Percentiles rank a stretch among this genome's conserved stretches.
Conservation (phyloP, 2,113 vertebrate species). For the Toxotes jaculatrix region DNA sequence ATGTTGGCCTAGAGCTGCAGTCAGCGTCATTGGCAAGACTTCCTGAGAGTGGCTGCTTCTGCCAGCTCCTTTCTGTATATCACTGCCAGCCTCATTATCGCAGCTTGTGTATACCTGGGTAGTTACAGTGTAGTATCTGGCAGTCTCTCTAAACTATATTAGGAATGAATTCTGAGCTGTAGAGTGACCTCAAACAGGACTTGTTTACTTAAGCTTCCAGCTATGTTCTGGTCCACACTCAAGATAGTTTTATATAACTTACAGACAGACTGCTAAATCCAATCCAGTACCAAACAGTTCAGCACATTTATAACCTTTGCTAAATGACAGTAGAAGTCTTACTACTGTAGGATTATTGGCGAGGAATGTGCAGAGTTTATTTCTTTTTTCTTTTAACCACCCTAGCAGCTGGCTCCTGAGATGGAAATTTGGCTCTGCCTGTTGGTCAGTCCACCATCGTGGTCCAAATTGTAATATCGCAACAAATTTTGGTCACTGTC, state of each 20-base stretch:
- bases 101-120: constrained; percentile 67
- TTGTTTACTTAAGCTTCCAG: constrained; percentile 59
- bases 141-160: constrained; percentile 58
- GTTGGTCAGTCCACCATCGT: not conserved
- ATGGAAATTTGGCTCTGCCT: not conserved
- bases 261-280: constrained; percentile 14
- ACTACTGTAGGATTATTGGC: constrained; percentile 11
- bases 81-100: constrained; percentile 69
- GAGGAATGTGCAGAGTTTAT: not conserved
- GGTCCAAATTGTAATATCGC: not conserved
- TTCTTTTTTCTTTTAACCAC: not conserved
- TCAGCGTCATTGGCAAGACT: constrained; percentile 62
- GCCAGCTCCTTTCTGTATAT: constrained; percentile 65
- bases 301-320: constrained; percentile 19
- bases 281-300: constrained; percentile 3
- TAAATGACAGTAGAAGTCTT: constrained; percentile 4
- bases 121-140: constrained; percentile 59
- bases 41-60: constrained; percentile 46
- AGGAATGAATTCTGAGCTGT: constrained; percentile 50
- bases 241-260: constrained; percentile 17
- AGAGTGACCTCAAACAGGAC: constrained; percentile 53
- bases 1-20: constrained; percentile 68
- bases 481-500: not conserved
- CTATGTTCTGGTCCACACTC: constrained; percentile 34
- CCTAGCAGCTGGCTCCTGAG: not conserved